phyloP scores from a whole-genome alignment of 2,888 invertebrate species.

The Itoplectis maculator region DNA sequence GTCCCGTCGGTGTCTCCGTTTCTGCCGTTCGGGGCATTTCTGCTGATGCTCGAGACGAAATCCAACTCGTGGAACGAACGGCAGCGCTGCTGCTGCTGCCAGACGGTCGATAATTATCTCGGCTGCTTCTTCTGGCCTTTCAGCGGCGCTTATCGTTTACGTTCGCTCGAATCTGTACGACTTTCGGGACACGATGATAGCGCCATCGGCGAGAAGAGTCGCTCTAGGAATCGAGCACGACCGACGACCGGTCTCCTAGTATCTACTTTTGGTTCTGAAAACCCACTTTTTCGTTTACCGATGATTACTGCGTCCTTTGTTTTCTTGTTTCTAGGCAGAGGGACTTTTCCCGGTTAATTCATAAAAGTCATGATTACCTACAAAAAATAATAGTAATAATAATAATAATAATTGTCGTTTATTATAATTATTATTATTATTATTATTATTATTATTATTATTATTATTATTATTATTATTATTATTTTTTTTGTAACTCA shows the following conservation, averaged over 20 bases:
- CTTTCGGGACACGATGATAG: not conserved
- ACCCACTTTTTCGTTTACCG: not conserved
- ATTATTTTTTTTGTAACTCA: too few species aligned
- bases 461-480: too few species aligned
- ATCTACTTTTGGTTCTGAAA: not conserved
- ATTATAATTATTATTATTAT: too few species aligned
- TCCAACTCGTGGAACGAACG: not conserved
- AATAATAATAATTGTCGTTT: too few species aligned
- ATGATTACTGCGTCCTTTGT: not conserved
- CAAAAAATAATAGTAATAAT: too few species aligned
- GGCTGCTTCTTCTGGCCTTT: constrained; percentile 8
- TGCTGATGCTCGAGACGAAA: constrained; percentile 51
- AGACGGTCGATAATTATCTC: constrained; percentile 62
- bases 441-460: too few species aligned
- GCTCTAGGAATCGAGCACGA: not conserved
- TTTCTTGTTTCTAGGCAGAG: not conserved
- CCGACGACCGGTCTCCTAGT: constrained; percentile 10
- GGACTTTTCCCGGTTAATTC: not conserved
- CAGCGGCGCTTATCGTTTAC: constrained; percentile 8
- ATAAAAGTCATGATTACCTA: too few species aligned
- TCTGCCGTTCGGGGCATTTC: constrained; percentile 21
- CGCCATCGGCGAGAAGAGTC: not conserved
- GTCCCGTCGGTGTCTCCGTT: constrained; percentile 54
- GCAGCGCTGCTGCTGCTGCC: not conserved
- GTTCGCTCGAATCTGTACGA: not conserved